Evolutionary conservation across 2,113 vertebrate genomes (phyloP), one percentile per base, ranked within the genome.

Genomic region (Sula dactylatra): DNA sequence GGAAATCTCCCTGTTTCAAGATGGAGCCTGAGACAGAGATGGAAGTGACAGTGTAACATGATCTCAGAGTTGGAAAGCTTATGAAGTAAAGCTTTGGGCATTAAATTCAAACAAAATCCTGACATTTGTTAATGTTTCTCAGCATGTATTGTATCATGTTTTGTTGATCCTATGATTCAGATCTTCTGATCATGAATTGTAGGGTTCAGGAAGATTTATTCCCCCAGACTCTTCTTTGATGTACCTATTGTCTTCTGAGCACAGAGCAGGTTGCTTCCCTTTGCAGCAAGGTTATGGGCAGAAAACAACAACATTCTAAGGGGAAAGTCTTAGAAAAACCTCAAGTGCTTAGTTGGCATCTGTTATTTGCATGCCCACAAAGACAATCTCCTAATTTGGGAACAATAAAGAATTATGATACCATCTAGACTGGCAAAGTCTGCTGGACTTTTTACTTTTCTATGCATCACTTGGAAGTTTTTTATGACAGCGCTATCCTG

Each of bases 1-100:
- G 52, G 42, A 95, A 94, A 93, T 66, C 74, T 52, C 3, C 81
- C 79, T 91, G 40, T 90, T 73, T 72, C 56, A 79, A 36, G 52
- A 66, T 10, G 29, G 26, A 67, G 16, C 6, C 47, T 82, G 56
- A 55, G 20, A 31, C 26, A 16, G 44, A 71, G 61, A 34, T 71
- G 13, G 26, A 69, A 56, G 9, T 36, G 64, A 14, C 15, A 34
- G 15, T 21, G n/a, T 15, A 58, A 55, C 38, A 49, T 9, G 20
- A 13, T 40, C 36, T 13, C 18, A 5, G 38, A 81, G 4, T 62
- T 70, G 3, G 72, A 80, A 70, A 40, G 61, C 20, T 59, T 65
- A 34, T 52, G 29, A 69, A 59, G n/a, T 15, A 79, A 83, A 66
- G 34, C 11, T 82, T 29, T 26, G n/a, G 24, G 11, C 9, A 34